Evolutionary conservation across 2,797 vertebrate genomes (phyloP).

Genomic region (Onychomys leucogaster): DNA sequence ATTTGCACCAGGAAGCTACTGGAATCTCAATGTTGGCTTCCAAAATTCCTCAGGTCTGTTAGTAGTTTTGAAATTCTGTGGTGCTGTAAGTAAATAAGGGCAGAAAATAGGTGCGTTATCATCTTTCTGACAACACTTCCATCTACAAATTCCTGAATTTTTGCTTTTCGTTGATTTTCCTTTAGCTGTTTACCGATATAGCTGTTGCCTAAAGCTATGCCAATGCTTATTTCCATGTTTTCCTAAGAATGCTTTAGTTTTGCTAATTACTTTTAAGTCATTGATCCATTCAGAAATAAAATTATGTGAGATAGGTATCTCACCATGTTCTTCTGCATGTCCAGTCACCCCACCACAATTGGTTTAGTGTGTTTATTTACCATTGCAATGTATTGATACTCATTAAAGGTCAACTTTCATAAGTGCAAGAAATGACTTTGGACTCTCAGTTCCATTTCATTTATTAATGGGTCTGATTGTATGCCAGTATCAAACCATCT

Average conservation of each 20-base stretch:
- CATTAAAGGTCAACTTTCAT: neutral
- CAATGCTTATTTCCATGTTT: neutral
- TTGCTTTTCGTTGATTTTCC: neutral
- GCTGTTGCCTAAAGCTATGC: neutral
- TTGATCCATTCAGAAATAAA: neutral
- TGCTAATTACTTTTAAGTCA: neutral
- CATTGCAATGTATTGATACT: neutral
- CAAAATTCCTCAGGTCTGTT: too few species aligned
- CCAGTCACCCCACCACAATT: neutral
- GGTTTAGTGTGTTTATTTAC: neutral
- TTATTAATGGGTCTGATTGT: neutral
- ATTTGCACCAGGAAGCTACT: neutral
- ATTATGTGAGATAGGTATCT: neutral
- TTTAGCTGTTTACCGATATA: neutral
- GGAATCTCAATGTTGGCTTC: neutral
- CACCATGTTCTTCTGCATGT: neutral
- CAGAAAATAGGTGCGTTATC: neutral
- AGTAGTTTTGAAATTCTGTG: neutral
- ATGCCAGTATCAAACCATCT: neutral
- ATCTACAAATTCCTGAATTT: neutral
- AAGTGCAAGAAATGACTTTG: neutral
- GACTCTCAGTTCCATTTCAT: neutral
- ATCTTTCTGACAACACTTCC: neutral
- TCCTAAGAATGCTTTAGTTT: neutral
- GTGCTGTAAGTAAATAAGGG: neutral